phyloP scores from a whole-genome alignment of 2,888 invertebrate genomes.

The Hipparchia sbordonii region DNA sequence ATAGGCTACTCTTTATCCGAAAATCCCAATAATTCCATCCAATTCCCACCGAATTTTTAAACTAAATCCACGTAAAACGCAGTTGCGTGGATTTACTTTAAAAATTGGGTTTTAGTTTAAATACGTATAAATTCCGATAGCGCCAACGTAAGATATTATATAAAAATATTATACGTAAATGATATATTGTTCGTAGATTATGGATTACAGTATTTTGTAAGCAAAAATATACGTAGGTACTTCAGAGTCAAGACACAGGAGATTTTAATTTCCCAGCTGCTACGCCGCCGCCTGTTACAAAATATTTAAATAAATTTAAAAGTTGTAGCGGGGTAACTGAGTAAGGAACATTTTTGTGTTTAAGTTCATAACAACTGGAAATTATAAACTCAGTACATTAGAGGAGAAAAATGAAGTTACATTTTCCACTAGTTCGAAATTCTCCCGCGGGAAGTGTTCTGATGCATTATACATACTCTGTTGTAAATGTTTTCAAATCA shows the following conservation, averaged over 20 bases:
- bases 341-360: conserved; percentile 9
- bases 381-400: conserved; percentile 21
- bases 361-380: conserved; percentile 4
- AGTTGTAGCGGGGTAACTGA: not conserved
- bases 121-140: no score
- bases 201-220: not conserved
- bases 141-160: no score
- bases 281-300: not conserved
- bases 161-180: not conserved
- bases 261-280: not conserved
- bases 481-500: no score
- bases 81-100: no score
- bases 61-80: no score
- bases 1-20: no score
- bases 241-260: not conserved
- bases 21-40: no score
- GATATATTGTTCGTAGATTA: not conserved
- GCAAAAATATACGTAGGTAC: not conserved
- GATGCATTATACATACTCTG: no score
- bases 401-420: conserved; percentile 8
- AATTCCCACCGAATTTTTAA: no score
- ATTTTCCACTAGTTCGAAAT: not conserved
- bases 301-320: conserved; percentile 11
- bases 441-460: no score
- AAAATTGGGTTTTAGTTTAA: no score